Evolutionary conservation across 2,797 vertebrate genomes (phyloP).

Genomic region (Cetoscarus ocellatus): DNA sequence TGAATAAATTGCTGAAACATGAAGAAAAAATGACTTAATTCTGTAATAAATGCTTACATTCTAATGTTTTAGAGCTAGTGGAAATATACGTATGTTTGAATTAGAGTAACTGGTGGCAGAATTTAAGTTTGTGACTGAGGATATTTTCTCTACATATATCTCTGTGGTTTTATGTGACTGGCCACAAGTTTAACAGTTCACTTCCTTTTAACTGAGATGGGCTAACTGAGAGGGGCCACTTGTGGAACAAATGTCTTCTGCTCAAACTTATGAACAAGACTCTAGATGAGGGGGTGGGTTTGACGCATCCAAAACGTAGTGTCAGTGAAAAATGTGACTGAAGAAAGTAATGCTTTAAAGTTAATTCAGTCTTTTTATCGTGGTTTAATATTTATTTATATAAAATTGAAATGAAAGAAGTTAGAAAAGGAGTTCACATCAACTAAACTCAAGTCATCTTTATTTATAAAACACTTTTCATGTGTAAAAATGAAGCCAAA

Average conservation of each 20-base stretch:
- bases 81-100: not conserved
- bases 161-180: constrained; percentile 37
- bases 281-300: constrained; percentile 46
- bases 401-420: too few relatives aligned
- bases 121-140: constrained; percentile 15
- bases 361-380: too few relatives aligned
- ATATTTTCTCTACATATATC: constrained; percentile 16
- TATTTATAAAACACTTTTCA: too few relatives aligned
- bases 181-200: constrained; percentile 39
- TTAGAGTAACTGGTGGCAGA: constrained; percentile 25
- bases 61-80: constrained; percentile 18
- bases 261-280: constrained; percentile 31
- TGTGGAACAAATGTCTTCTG: constrained; percentile 19
- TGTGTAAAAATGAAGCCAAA: too few relatives aligned
- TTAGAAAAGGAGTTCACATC: too few relatives aligned
- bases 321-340: not conserved
- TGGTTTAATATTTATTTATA: too few relatives aligned
- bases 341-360: too few relatives aligned
- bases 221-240: not conserved
- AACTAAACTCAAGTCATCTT: too few relatives aligned
- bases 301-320: constrained; percentile 23
- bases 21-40: not conserved
- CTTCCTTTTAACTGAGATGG: constrained; percentile 56
- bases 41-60: too few relatives aligned
- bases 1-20: not conserved